Percentiles rank a stretch among this genome's conserved stretches.
Evolutionary conservation across 2,888 invertebrate genomes (phyloP).

Genomic region (Napeogenes sylphis): DNA sequence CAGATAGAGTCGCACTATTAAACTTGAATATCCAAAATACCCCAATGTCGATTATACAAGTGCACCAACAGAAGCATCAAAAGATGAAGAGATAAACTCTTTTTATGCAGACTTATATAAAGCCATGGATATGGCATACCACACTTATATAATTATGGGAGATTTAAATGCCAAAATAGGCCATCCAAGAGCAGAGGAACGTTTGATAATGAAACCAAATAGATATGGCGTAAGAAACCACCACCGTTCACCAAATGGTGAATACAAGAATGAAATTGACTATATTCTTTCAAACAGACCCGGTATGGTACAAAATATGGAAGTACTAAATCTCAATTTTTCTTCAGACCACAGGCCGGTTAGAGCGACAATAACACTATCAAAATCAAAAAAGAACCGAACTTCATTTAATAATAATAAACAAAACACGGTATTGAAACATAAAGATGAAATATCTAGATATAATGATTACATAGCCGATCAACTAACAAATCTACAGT

Average conservation of each 20-base stretch:
- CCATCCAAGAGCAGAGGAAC: no score
- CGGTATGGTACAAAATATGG: slow-evolving; percentile 12
- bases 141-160: slow-evolving; percentile 25
- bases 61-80: slow-evolving; percentile 28
- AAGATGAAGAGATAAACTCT: slow-evolving; percentile 24
- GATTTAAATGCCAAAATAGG: slow-evolving; percentile 21
- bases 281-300: slow-evolving; percentile 18
- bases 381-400: neutral
- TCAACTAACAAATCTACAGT: neutral
- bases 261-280: slow-evolving; percentile 21
- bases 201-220: no score
- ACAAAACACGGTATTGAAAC: no score
- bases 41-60: slow-evolving; percentile 28
- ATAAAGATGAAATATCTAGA: no score
- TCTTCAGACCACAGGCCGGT: slow-evolving; percentile 21
- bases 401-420: neutral
- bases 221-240: no score
- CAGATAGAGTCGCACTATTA: slow-evolving; percentile 33
- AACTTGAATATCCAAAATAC: slow-evolving; percentile 21
- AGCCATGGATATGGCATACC: slow-evolving; percentile 21
- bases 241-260: slow-evolving; percentile 24
- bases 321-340: slow-evolving; percentile 17
- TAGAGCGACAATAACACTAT: slow-evolving; percentile 14
- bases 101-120: slow-evolving; percentile 24
- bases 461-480: slow-evolving; percentile 12